Base-by-base conservation (phyloP, 1,140 invertebrate species). In the Penaeus vannamei region DNA sequence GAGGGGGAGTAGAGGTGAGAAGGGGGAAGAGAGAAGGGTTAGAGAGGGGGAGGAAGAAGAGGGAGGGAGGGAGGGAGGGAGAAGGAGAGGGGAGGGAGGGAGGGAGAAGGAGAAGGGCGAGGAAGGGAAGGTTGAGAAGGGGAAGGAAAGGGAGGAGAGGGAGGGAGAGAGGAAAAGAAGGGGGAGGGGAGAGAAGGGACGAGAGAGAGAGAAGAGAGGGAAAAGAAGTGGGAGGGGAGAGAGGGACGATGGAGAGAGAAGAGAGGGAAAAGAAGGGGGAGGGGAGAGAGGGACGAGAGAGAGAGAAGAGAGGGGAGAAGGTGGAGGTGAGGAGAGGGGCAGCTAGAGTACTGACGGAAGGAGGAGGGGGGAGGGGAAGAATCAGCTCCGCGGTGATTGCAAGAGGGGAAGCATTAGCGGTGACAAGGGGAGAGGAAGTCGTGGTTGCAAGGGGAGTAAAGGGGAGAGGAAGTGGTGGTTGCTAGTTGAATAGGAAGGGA, bases 131-230 rank as follows among this genome's bases (percentile, higher is more conserved):
- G 29, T n/a, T n/a, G 1, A 64, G 59, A 61, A 66, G 82, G 32
- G 26, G 14, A n/a, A 36, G 82, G 59, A 26, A 46, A 26, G 23
- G 29, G 60, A 36, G 20, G 82, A 14, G 82, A 22, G 1, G 14
- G 53, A 29, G 22, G 79, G 3, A 26, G 4, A 26, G 4, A 20
- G 19, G 32, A 19, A 46, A 19, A 19, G 32, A 59, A 20, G 36
- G 26, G 77, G 77, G 32, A 36, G 32, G 60, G 77, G 77, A 80
- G 77, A 46, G 53, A 46, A 46, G 53, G 76, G 76, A 79, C 36
- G 76, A 79, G 77, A 23, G 2, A 42, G 1, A 60, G 80, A 7
- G 26, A 26, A 23, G 23, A 42, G 36, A 82, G 53, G 80, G 59
- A 53, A 53, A 22, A 23, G 3, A 59, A 60, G 8, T 1, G 59